A percentile compares a stretch with the other conserved stretches of the same genome.
Conservation (phyloP, 2,113 vertebrate genomes). For the Tiliqua scincoides region DNA sequence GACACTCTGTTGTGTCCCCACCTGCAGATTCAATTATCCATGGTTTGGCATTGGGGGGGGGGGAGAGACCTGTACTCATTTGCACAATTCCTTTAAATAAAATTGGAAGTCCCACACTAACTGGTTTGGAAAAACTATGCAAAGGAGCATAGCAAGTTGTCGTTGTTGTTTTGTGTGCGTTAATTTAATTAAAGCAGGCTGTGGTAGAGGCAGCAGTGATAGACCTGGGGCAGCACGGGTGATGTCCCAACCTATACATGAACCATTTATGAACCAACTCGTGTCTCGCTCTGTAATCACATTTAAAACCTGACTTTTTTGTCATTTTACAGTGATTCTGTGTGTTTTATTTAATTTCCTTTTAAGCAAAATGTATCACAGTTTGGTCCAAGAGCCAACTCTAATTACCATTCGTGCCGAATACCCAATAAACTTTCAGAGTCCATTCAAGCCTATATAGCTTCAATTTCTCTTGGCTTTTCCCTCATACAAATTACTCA, state of each 20-base stretch:
- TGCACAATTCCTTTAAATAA: too few species aligned
- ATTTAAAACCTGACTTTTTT: background rate
- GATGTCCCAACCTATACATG: background rate
- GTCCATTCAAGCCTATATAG: background rate
- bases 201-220: too few species aligned
- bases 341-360: background rate
- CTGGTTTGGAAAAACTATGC: too few species aligned
- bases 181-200: too few species aligned
- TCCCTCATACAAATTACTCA: constrained; percentile 16
- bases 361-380: background rate
- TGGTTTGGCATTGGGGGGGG: too few species aligned
- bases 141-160: too few species aligned
- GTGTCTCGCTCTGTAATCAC: background rate
- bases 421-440: background rate
- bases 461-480: constrained; percentile 7
- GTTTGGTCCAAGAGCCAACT: background rate
- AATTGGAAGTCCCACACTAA: too few species aligned
- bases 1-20: too few species aligned
- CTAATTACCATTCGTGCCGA: constrained; percentile 9
- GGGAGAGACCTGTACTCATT: too few species aligned
- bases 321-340: background rate
- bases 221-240: too few species aligned
- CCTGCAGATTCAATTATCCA: too few species aligned
- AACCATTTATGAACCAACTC: background rate
- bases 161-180: too few species aligned